A percentile compares a stretch with the other conserved stretches of the same genome.
Evolutionary conservation across 2,113 vertebrate species (phyloP).

Genomic region (Picathartes gymnocephalus): DNA sequence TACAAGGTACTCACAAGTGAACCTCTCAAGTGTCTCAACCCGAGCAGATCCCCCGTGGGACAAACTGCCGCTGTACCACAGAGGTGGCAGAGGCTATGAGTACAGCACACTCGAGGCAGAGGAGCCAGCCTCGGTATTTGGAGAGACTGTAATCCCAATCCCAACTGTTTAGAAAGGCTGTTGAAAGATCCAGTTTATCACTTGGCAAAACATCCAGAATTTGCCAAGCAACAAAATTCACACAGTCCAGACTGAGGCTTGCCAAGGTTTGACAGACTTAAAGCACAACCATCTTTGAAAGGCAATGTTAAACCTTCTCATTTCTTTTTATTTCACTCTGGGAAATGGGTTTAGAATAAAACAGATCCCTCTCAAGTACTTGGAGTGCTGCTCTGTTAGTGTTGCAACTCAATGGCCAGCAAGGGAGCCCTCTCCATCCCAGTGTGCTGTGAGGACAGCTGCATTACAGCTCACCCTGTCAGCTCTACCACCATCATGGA

Average conservation of each 20-base stretch:
- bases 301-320: neutral
- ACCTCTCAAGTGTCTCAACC: neutral
- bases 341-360: neutral
- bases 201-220: neutral
- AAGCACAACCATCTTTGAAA: neutral
- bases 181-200: neutral
- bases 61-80: neutral
- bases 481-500: neutral
- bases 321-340: neutral
- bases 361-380: neutral
- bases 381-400: accelerated
- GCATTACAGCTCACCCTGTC: neutral
- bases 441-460: neutral
- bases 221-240: neutral
- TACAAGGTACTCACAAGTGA: accelerated
- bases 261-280: neutral
- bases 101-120: accelerated
- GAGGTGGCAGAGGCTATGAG: neutral
- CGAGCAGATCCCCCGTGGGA: accelerated
- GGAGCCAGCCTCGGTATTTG: neutral
- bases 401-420: accelerated
- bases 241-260: neutral
- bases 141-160: neutral
- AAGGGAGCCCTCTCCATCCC: neutral
- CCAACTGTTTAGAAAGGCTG: neutral